Conservation (phyloP, 2,888 invertebrate genomes). For the Heteromurus nitidus region DNA sequence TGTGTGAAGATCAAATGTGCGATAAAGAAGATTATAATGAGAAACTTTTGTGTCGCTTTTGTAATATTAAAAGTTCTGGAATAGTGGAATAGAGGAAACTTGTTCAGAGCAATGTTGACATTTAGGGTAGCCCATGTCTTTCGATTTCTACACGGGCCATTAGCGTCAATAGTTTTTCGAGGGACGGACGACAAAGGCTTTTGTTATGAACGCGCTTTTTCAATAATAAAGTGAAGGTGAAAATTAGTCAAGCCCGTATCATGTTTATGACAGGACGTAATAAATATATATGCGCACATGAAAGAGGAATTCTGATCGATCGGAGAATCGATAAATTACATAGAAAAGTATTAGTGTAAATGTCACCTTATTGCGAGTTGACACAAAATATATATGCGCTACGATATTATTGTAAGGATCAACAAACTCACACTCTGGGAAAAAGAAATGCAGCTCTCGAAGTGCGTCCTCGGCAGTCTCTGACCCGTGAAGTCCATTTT, state of each 20-base stretch:
- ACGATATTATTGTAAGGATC: slow-evolving; percentile 12
- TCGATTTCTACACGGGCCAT: neutral
- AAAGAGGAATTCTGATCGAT: slow-evolving; percentile 45
- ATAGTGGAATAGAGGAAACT: no score
- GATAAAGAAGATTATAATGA: neutral
- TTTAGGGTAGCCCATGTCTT: no score
- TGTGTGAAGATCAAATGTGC: neutral
- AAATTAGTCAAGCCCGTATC: neutral
- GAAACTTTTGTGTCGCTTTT: no score
- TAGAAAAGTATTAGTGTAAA: slow-evolving; percentile 8
- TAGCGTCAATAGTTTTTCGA: neutral
- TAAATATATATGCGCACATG: slow-evolving; percentile 1
- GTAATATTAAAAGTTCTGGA: no score
- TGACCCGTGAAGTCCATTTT: slow-evolving; percentile 89
- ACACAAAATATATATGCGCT: neutral
- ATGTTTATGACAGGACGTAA: neutral
- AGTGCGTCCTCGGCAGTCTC: slow-evolving; percentile 81
- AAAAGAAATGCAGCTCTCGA: slow-evolving; percentile 91
- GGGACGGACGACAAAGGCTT: no score
- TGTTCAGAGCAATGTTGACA: no score
- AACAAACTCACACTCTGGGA: slow-evolving; percentile 83
- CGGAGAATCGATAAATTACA: slow-evolving; percentile 42
- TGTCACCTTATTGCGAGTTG: slow-evolving; percentile 27
- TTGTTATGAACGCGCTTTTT: no score
- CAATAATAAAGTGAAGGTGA: neutral